Percentiles rank a stretch among this genome's conserved stretches.
Evolutionary conservation across 2,888 invertebrate species (phyloP).

Genomic region (Globia sparganii): DNA sequence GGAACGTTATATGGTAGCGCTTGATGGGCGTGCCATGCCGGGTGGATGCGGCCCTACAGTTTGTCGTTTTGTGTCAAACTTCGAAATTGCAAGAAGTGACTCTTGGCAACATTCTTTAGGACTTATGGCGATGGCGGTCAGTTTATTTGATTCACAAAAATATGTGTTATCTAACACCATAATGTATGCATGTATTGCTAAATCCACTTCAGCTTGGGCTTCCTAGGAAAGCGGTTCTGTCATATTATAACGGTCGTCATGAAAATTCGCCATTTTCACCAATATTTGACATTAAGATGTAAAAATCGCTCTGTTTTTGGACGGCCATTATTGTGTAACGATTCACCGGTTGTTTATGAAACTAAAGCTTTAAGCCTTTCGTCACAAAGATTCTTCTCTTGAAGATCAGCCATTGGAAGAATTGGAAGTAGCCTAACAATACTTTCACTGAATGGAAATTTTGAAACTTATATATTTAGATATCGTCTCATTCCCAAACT

Average conservation of each 20-base stretch:
- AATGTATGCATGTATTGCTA: not conserved
- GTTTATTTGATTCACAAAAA: not conserved
- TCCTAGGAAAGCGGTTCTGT: not conserved
- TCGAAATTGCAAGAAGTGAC: slow-evolving; percentile 20
- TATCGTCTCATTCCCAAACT: slow-evolving; percentile 4
- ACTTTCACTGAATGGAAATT: not conserved
- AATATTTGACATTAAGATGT: not conserved
- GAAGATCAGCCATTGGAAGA: not conserved
- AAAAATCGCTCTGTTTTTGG: not conserved
- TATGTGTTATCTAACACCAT: not conserved
- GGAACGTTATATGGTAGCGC: slow-evolving; percentile 38
- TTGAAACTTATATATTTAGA: slow-evolving; percentile 3
- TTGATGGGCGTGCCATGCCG: slow-evolving; percentile 18
- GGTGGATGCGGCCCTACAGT: slow-evolving; percentile 19
- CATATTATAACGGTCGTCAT: not conserved
- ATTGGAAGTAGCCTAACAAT: not conserved
- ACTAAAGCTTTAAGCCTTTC: not conserved
- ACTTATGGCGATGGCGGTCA: slow-evolving; percentile 1
- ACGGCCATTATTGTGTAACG: not conserved
- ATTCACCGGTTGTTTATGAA: not conserved
- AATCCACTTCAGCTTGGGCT: not conserved
- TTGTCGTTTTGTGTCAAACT: slow-evolving; percentile 15
- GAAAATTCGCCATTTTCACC: not conserved
- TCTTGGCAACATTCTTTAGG: not conserved
- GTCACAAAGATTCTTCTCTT: not conserved